These are phyloP conservation scores for Exephanes ischioxanthus DNA, from an alignment of 2,888 invertebrate genomes.

Conservation along the genomic window DNA sequence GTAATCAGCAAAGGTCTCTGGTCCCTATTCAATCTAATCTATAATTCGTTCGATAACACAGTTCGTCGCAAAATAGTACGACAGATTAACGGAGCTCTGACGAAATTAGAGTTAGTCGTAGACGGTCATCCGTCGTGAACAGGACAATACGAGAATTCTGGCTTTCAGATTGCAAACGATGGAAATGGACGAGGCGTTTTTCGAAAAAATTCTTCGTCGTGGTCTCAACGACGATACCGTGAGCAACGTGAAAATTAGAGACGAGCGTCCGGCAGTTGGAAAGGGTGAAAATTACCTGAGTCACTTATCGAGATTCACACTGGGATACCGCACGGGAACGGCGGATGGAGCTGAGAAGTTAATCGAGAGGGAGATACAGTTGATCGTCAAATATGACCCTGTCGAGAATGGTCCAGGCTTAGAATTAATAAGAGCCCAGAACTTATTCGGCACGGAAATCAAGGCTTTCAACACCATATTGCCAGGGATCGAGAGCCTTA, in stretches of 20 bases:
- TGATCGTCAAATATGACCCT: conserved; percentile 72
- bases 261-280: conserved; percentile 72
- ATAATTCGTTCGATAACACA: not conserved
- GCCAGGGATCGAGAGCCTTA: conserved; percentile 66
- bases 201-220: conserved; percentile 51
- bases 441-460: conserved; percentile 70
- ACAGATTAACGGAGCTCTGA: not conserved
- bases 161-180: not conserved
- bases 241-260: conserved; percentile 60
- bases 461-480: conserved; percentile 64
- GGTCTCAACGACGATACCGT: conserved; percentile 53
- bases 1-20: not conserved
- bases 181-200: conserved; percentile 39
- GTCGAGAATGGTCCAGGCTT: not conserved
- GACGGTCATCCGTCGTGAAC: not conserved
- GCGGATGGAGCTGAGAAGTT: not conserved
- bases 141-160: not conserved
- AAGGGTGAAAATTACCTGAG: conserved; percentile 66
- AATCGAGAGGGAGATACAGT: conserved; percentile 44
- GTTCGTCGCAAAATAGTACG: not conserved
- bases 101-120: not conserved
- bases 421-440: conserved; percentile 61
- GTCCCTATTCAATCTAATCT: not conserved
- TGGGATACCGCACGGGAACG: conserved; percentile 52
- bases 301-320: conserved; percentile 51